Evolutionary conservation across 2,888 invertebrate species (phyloP).

Genomic region (Slavum lentiscoides): DNA sequence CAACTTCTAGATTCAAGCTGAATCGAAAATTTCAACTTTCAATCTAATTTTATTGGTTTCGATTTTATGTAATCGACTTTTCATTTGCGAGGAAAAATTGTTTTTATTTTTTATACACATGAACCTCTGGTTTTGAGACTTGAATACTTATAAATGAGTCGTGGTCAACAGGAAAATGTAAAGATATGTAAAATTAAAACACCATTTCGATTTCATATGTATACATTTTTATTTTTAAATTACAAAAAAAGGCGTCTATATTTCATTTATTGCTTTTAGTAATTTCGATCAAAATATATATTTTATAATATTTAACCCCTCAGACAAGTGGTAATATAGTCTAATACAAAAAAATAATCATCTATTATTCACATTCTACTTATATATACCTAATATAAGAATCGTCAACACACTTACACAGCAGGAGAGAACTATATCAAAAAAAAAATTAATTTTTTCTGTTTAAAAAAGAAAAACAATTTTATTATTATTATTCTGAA

Average conservation of each 20-base stretch:
- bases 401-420: neutral
- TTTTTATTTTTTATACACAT: too few relatives aligned
- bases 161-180: too few relatives aligned
- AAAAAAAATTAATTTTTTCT: neutral
- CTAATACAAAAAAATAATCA: slow-evolving; percentile 31
- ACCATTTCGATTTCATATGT: slow-evolving; percentile 7
- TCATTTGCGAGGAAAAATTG: too few relatives aligned
- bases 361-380: slow-evolving; percentile 10
- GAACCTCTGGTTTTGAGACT: too few relatives aligned
- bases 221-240: slow-evolving; percentile 48
- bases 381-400: slow-evolving; percentile 1
- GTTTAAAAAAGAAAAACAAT: too few relatives aligned
- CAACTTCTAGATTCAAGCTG: too few relatives aligned
- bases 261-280: slow-evolving; percentile 44
- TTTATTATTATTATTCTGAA: neutral
- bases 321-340: slow-evolving; percentile 25
- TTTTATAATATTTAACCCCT: slow-evolving; percentile 1
- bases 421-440: too few relatives aligned
- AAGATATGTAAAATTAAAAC: too few relatives aligned
- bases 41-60: too few relatives aligned
- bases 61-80: too few relatives aligned
- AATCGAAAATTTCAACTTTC: too few relatives aligned
- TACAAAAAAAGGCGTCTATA: slow-evolving; percentile 34
- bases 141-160: too few relatives aligned
- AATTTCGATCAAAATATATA: slow-evolving; percentile 28